phyloP scores from a whole-genome alignment of 2,888 invertebrate species.

The Pediacus dermestoides region DNA sequence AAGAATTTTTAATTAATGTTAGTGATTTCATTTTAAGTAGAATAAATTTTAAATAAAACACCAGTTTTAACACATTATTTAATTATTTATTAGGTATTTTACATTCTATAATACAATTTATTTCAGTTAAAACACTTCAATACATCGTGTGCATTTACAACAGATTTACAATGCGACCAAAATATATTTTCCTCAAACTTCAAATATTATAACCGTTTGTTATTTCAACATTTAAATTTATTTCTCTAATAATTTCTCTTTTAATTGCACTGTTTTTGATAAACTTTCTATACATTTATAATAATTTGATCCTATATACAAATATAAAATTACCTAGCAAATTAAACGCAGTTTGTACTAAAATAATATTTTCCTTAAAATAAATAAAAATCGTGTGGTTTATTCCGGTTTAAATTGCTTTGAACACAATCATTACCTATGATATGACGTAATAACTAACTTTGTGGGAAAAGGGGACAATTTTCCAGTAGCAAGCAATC shows the following conservation, averaged over 20 bases:
- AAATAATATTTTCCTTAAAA: constrained; percentile 24
- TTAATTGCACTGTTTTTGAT: constrained; percentile 30
- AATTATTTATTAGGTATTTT: too few relatives aligned
- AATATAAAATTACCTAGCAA: constrained; percentile 26
- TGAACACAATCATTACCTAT: constrained; percentile 31
- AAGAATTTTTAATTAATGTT: too few relatives aligned
- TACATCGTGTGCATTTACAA: constrained; percentile 32
- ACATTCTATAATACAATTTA: too few relatives aligned
- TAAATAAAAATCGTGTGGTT: constrained; percentile 22
- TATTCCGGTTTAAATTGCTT: constrained; percentile 18
- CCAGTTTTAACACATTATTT: too few relatives aligned
- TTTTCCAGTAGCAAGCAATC: constrained; percentile 24
- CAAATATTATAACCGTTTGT: constrained; percentile 8
- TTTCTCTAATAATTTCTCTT: too few relatives aligned
- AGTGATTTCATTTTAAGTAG: too few relatives aligned
- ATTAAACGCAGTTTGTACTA: constrained; percentile 29
- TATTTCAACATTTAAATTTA: constrained; percentile 18
- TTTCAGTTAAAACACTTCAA: constrained; percentile 31
- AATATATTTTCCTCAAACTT: constrained; percentile 19
- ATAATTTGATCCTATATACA: constrained; percentile 21
- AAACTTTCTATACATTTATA: constrained; percentile 18
- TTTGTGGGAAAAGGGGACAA: constrained; percentile 24
- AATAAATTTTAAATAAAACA: too few relatives aligned
- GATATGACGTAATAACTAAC: constrained; percentile 29
- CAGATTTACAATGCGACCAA: constrained; percentile 32